Base-by-base conservation (phyloP, 2,113 vertebrate genomes). In the Verasper variegatus region DNA sequence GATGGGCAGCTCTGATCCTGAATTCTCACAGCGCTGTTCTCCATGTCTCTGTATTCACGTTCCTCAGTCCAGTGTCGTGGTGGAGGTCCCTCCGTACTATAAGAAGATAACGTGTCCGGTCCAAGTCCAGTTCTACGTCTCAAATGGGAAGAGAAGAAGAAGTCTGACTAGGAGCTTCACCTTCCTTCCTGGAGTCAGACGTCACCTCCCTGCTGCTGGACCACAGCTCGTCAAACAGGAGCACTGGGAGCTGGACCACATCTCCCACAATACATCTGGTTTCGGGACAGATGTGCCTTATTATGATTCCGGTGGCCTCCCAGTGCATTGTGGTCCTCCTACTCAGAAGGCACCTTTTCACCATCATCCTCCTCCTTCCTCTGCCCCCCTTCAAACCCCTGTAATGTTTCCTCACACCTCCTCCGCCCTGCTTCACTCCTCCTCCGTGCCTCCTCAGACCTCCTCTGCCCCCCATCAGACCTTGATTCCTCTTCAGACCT, bases 121-220 rank as follows among this genome's bases (percentile, higher is more conserved):
- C 83, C 97, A 97, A 76, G 96, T 98, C 89, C 97, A 97, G 85
- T 99, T 98, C 93, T 97, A 96, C 87, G 92, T 98, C 84, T 97
- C 96, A 61, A 98, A 98, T 60, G 98, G 97, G 80, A 98, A 97
- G 90, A 96, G 95, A 88, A 97, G 95, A 92, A 95, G 95, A 89
- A 98, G 98, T 82, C 94, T 95, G 42, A 93, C 92, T 68, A 97
- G 97, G 68, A 96, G 88, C 88, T 97, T 99, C 89, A 97, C 95
- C 67, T 98, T 95, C 21, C 93, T 96, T 87, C 94, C 97, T 92
- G 95, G 86, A 95, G 95, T 47, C 51, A 15, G 35, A 23, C 26
- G 1, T 6, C 62, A 20, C 9, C 0, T 26, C 37, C 24, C 26
- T 14, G n/a, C 31, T 73, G 86, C 81, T 7, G 31, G 79, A 81